Percentiles rank a stretch among this genome's conserved stretches.
phyloP scores from a whole-genome alignment of 2,113 vertebrate genomes.

The Pollachius pollachius region DNA sequence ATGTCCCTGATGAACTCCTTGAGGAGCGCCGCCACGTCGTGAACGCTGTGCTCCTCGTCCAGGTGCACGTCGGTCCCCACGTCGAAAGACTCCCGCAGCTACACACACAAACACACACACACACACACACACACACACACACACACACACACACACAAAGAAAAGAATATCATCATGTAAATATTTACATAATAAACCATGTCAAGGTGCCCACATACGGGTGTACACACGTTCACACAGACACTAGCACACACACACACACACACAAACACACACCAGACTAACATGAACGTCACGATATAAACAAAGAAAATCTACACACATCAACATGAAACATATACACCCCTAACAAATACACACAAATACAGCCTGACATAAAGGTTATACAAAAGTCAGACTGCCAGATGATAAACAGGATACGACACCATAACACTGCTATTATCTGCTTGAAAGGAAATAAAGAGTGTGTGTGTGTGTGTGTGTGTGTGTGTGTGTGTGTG shows the following conservation, averaged over 20 bases:
- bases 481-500: no score
- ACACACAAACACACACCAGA: not conserved
- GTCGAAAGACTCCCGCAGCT: conserved; percentile 71
- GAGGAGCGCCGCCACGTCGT: conserved; percentile 88
- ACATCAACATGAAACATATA: not conserved
- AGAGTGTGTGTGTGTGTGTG: no score
- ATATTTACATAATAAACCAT: not conserved
- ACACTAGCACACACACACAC: not conserved
- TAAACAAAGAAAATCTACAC: not conserved
- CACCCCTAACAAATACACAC: not conserved
- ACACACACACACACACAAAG: not conserved
- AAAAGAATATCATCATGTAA: not conserved
- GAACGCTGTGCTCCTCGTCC: conserved; percentile 84
- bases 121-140: not conserved
- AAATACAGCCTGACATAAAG: not conserved
- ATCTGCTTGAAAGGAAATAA: no score
- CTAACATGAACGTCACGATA: not conserved
- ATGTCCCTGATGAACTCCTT: conserved; percentile 90
- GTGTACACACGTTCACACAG: not conserved
- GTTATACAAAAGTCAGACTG: not conserved
- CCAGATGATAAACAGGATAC: not conserved
- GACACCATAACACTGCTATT: not conserved
- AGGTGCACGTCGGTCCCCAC: conserved; percentile 72
- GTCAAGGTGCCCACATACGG: not conserved
- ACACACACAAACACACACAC: conserved; percentile 9